phyloP scores from a whole-genome alignment of 1,140 invertebrate species.

The Drosophila nigrodunni region DNA sequence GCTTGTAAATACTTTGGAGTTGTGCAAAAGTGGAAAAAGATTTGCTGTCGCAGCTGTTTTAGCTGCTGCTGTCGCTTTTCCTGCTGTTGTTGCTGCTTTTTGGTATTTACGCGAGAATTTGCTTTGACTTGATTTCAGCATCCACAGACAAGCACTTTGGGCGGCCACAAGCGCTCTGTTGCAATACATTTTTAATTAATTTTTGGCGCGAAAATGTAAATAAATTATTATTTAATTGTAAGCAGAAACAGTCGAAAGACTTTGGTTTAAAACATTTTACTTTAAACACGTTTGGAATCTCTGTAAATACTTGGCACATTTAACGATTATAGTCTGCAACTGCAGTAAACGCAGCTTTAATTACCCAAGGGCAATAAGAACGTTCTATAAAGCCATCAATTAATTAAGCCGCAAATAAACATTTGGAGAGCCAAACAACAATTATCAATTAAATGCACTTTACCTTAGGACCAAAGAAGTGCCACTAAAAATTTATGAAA shows the following conservation, averaged over 20 bases:
- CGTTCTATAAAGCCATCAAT: constrained; percentile 59
- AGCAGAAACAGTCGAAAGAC: not conserved
- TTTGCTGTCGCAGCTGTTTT: constrained; percentile 68
- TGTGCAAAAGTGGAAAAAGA: constrained; percentile 75
- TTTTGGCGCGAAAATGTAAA: constrained; percentile 38
- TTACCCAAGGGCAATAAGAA: not conserved
- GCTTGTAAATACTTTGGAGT: constrained; percentile 79
- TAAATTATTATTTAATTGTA: not conserved
- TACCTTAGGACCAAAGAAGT: constrained; percentile 34
- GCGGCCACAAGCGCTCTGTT: constrained; percentile 20
- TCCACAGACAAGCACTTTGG: constrained; percentile 19
- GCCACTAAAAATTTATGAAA: constrained; percentile 69
- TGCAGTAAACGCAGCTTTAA: constrained; percentile 9
- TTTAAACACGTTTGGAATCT: not conserved
- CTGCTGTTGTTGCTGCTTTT: constrained; percentile 31
- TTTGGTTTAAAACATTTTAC: too few relatives aligned
- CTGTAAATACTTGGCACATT: not conserved
- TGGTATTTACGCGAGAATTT: constrained; percentile 51
- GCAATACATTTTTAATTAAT: constrained; percentile 79
- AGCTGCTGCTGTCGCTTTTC: constrained; percentile 17
- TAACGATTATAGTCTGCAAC: not conserved
- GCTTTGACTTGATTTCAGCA: constrained; percentile 33
- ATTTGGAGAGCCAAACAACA: constrained; percentile 41
- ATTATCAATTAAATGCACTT: constrained; percentile 67
- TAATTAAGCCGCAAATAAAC: constrained; percentile 55